A percentile compares a stretch with the other conserved stretches of the same genome.
Evolutionary conservation across 1,140 invertebrate species (phyloP).

Genomic region (Drosophila kanapiae): DNA sequence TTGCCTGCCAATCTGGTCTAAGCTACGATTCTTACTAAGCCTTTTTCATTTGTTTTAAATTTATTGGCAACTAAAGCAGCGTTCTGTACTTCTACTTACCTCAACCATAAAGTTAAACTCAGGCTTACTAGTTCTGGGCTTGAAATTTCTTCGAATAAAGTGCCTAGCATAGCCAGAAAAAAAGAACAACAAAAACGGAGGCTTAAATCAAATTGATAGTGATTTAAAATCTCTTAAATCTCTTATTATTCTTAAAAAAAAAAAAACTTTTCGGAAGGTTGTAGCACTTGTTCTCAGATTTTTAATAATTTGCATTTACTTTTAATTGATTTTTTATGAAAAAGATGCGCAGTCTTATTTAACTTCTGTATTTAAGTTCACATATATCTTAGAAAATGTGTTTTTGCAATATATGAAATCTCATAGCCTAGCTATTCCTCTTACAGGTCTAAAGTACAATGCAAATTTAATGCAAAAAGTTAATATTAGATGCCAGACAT

Average conservation of each 20-base stretch:
- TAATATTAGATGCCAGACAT: conserved; percentile 7
- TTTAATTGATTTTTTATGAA: too few relatives aligned
- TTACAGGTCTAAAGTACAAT: not conserved
- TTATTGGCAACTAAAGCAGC: conserved; percentile 1
- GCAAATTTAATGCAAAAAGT: conserved; percentile 5
- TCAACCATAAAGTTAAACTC: not conserved
- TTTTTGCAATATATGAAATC: too few relatives aligned
- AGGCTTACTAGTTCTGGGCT: not conserved
- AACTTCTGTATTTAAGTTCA: too few relatives aligned
- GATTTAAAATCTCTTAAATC: not conserved
- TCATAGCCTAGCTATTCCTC: not conserved
- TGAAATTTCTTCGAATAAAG: not conserved
- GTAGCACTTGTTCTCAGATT: too few relatives aligned
- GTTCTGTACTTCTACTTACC: not conserved
- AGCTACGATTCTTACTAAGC: conserved; percentile 12
- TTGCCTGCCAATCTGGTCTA: conserved; percentile 11
- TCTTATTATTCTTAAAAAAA: too few relatives aligned
- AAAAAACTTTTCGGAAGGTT: too few relatives aligned
- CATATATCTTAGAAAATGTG: too few relatives aligned
- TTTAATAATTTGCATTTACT: too few relatives aligned
- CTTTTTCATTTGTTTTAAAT: conserved; percentile 13
- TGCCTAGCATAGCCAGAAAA: not conserved
- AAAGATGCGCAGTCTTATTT: too few relatives aligned
- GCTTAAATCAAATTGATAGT: not conserved
- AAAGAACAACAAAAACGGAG: not conserved